Conservation (phyloP, 2,113 vertebrate genomes). For the Leptodactylus fuscus region DNA sequence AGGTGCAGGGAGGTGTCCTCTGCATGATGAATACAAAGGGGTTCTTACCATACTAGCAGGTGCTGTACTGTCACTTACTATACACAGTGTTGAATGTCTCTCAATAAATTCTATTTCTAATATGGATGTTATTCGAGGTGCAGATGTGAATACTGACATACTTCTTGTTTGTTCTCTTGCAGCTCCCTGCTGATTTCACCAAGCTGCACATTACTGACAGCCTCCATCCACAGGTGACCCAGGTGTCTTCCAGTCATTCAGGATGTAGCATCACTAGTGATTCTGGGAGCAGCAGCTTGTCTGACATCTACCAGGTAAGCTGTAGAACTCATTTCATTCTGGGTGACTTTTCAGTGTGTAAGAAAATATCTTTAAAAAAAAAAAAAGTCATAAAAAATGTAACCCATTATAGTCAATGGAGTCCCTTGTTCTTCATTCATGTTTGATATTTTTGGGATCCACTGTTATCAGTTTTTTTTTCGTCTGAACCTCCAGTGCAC, state of each 20-base stretch:
- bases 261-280: slow-evolving; percentile 99
- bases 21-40: background rate
- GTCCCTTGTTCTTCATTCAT: too few relatives aligned
- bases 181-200: slow-evolving; percentile 98
- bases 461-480: too few relatives aligned
- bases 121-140: background rate
- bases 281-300: slow-evolving; percentile 99
- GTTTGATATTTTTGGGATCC: too few relatives aligned
- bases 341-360: too few relatives aligned
- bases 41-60: background rate
- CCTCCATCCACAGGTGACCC: slow-evolving; percentile 98
- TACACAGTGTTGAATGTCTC: background rate
- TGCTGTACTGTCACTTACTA: background rate
- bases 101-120: background rate
- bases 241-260: slow-evolving; percentile 98
- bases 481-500: too few relatives aligned
- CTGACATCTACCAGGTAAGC: slow-evolving; percentile 99
- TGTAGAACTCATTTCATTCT: too few relatives aligned
- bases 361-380: too few relatives aligned
- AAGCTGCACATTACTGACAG: slow-evolving; percentile 98
- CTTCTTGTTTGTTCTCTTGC: slow-evolving; percentile 68
- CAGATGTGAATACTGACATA: slow-evolving; percentile 38
- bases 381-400: too few relatives aligned
- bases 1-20: background rate
- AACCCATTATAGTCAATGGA: too few relatives aligned